phyloP scores from a whole-genome alignment of 2,888 invertebrate species.

The Tachystola acroxantha region DNA sequence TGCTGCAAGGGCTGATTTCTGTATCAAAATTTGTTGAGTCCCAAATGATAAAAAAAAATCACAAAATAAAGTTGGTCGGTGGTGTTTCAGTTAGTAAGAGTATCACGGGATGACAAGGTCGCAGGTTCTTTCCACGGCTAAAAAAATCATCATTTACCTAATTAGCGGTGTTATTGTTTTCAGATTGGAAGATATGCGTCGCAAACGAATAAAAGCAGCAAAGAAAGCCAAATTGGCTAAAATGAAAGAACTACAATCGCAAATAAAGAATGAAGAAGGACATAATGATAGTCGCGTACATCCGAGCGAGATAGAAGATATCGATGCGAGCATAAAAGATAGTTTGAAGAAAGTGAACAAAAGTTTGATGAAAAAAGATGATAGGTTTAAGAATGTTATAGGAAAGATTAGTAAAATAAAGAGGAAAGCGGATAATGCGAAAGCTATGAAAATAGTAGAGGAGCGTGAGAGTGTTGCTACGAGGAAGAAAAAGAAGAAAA shows the following conservation, averaged over 20 bases:
- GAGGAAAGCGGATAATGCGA: slow-evolving; percentile 53
- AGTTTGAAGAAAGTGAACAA: slow-evolving; percentile 60
- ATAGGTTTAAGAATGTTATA: slow-evolving; percentile 65
- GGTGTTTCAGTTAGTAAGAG: no score
- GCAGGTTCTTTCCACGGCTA: no score
- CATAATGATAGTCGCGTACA: slow-evolving; percentile 27
- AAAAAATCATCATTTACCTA: no score
- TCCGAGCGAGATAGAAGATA: slow-evolving; percentile 31
- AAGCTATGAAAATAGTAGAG: slow-evolving; percentile 21
- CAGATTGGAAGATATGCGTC: slow-evolving; percentile 67
- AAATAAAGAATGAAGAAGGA: slow-evolving; percentile 32
- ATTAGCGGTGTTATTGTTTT: no score
- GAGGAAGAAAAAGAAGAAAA: slow-evolving; percentile 31
- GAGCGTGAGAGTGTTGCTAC: slow-evolving; percentile 24
- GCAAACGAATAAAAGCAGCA: slow-evolving; percentile 58
- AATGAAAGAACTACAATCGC: slow-evolving; percentile 52
- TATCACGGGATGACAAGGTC: no score
- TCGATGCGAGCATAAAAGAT: slow-evolving; percentile 53
- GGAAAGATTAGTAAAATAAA: slow-evolving; percentile 66
- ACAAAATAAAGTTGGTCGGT: no score
- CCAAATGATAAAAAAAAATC: no score
- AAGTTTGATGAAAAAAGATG: slow-evolving; percentile 65
- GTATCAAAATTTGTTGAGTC: no score
- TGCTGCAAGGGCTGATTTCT: no score
- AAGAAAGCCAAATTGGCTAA: slow-evolving; percentile 62